phyloP scores from a whole-genome alignment of 2,797 vertebrate genomes.

The Clarias platycephalus region DNA sequence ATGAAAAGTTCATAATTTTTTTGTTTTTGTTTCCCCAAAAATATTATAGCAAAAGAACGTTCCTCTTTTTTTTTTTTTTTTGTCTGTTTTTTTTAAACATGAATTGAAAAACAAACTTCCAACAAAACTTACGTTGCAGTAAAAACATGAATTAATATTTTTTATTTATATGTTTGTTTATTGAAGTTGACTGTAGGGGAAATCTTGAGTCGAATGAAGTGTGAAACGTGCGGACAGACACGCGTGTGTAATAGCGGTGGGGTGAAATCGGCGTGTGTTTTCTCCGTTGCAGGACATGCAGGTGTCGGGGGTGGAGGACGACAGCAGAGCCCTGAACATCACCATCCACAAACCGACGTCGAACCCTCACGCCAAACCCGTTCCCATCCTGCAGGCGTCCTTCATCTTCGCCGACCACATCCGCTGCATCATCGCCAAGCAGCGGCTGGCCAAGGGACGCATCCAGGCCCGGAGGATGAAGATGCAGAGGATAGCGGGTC shows the following conservation, averaged over 20 bases:
- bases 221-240: too few relatives aligned
- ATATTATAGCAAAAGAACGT: too few relatives aligned
- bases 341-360: conserved; percentile 95
- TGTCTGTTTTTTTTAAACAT: background rate
- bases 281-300: conserved; percentile 89
- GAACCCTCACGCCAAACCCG: conserved; percentile 93
- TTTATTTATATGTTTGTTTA: too few relatives aligned
- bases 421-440: conserved; percentile 97
- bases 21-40: too few relatives aligned
- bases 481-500: conserved; percentile 97
- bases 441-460: conserved; percentile 93
- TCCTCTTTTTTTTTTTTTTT: background rate
- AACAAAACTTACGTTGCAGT: background rate
- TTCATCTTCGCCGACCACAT: conserved; percentile 97
- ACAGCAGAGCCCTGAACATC: conserved; percentile 93
- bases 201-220: background rate
- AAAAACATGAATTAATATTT: background rate
- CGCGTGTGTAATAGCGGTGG: background rate
- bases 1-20: too few relatives aligned
- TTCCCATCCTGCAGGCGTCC: conserved; percentile 96
- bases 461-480: conserved; percentile 97
- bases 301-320: conserved; percentile 94
- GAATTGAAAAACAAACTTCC: background rate
- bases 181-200: too few relatives aligned
- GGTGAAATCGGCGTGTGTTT: background rate